A percentile compares a stretch with the other conserved stretches of the same genome.
phyloP scores from a whole-genome alignment of 1,140 invertebrate species.

The Drosophila lacteicornis region DNA sequence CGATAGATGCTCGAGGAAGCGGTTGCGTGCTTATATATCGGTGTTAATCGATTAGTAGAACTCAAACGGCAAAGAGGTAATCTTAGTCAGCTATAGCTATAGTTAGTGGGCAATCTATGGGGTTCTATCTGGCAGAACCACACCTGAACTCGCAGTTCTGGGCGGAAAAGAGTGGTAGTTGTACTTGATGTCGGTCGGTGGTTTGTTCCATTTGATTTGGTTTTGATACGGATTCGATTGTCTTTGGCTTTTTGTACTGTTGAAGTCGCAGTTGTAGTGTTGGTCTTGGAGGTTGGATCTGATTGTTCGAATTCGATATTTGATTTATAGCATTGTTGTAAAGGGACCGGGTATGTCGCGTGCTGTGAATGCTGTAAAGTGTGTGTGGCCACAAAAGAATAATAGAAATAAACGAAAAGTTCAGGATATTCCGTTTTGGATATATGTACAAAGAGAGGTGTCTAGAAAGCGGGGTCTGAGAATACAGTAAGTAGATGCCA shows the following conservation, averaged over 20 bases:
- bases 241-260: constrained; percentile 76
- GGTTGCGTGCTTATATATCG: constrained; percentile 15
- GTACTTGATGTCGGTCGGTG: constrained; percentile 44
- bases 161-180: constrained; percentile 10
- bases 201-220: constrained; percentile 49
- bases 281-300: constrained; percentile 65
- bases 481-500: constrained; percentile 16
- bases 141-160: constrained; percentile 21
- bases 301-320: constrained; percentile 35
- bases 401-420: constrained; percentile 51
- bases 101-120: constrained; percentile 36
- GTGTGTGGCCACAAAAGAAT: constrained; percentile 73
- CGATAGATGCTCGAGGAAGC: constrained; percentile 25
- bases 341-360: constrained; percentile 82
- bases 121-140: constrained; percentile 8
- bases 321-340: constrained; percentile 79
- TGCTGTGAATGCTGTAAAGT: constrained; percentile 82
- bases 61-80: constrained; percentile 49
- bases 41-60: constrained; percentile 48
- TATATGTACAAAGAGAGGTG: constrained; percentile 15
- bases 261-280: constrained; percentile 65
- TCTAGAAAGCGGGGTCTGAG: constrained; percentile 35
- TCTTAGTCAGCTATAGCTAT: constrained; percentile 38
- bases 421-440: constrained; percentile 22
- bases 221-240: constrained; percentile 49